phyloP scores from a whole-genome alignment of 64 coral and sea anemone genomes.

The Cladopsammia gracilis region DNA sequence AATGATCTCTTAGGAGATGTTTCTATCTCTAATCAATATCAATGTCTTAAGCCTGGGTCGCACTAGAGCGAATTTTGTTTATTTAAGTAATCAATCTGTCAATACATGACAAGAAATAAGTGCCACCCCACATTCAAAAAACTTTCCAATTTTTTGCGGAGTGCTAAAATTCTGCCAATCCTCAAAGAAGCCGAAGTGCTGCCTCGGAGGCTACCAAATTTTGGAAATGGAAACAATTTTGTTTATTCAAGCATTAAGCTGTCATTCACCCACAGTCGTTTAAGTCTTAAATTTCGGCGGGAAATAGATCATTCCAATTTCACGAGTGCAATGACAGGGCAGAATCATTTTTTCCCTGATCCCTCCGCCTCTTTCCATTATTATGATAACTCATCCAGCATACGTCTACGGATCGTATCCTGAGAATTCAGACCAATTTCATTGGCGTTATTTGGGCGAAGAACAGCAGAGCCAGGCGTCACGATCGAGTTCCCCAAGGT shows the following conservation, averaged over 20 bases:
- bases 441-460: no score
- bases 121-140: not conserved
- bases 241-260: not conserved
- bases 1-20: no score
- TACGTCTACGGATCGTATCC: conserved; percentile 1
- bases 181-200: not conserved
- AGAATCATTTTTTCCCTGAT: not conserved
- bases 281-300: not conserved
- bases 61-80: not conserved
- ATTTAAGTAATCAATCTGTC: not conserved
- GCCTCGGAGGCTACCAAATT: not conserved
- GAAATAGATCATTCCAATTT: not conserved
- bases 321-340: not conserved
- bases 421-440: not conserved
- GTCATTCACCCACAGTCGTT: not conserved
- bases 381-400: not conserved
- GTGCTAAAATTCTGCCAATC: not conserved
- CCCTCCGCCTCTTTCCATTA: not conserved
- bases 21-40: no score
- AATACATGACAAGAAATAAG: not conserved
- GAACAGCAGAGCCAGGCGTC: not conserved
- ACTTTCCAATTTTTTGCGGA: conserved; percentile 6
- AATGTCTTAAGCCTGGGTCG: not conserved
- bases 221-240: conserved; percentile 1
- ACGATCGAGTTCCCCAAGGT: not conserved